Conservation (phyloP, 2,888 invertebrate genomes). For the Drosophila algonquin region DNA sequence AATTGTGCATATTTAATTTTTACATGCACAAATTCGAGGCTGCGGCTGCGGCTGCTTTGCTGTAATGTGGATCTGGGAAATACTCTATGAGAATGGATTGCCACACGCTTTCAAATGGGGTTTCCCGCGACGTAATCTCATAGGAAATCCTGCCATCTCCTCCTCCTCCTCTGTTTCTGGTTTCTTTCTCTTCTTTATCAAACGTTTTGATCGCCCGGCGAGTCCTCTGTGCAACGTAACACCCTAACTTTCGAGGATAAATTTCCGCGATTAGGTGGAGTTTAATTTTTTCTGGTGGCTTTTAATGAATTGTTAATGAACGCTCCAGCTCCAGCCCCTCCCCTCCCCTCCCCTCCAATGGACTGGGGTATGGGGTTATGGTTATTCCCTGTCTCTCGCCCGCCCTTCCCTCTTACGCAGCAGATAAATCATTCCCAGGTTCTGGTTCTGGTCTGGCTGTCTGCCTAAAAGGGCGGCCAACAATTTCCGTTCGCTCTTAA, state of each 20-base stretch:
- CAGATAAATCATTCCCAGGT: constrained; percentile 59
- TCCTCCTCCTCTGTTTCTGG: background rate
- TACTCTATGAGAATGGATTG: background rate
- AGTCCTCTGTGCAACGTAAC: background rate
- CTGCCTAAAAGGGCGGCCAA: constrained; percentile 66
- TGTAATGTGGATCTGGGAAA: background rate
- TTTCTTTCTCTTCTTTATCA: background rate
- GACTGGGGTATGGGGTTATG: background rate
- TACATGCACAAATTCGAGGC: constrained; percentile 11
- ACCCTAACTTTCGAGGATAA: constrained; percentile 5
- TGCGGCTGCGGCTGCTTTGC: constrained; percentile 7
- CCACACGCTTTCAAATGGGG: no score
- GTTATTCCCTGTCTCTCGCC: background rate
- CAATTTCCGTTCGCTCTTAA: constrained; percentile 53
- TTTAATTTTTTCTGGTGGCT: constrained; percentile 33
- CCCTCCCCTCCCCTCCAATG: background rate
- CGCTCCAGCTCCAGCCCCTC: constrained; percentile 1
- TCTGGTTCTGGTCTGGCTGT: constrained; percentile 5
- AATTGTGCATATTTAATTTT: constrained; percentile 47
- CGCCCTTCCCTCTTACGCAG: background rate
- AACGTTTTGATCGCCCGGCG: background rate
- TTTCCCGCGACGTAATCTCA: no score
- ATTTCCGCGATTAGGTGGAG: constrained; percentile 15
- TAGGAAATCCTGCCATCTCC: no score
- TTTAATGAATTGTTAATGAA: constrained; percentile 63